Evolutionary conservation across 2,113 vertebrate genomes (phyloP), one percentile per base, ranked within the genome.

Genomic region (Nothoprocta perdicaria): DNA sequence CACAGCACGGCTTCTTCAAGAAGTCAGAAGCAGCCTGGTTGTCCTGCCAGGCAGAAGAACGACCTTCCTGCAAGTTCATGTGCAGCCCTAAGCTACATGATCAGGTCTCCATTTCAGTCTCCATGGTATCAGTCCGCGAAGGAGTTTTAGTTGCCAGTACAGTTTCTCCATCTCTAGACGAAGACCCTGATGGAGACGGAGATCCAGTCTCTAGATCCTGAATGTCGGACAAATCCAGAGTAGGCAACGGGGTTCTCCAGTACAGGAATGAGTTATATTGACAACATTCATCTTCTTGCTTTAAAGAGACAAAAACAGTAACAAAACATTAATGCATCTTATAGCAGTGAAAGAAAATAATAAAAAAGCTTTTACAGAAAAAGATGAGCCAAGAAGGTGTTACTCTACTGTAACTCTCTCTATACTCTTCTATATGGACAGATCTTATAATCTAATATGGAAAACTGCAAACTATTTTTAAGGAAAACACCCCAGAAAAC

Each of bases 81-180:
- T 31, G 63, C 22, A 46, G 68, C 35, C 15, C 23, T 9, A 29
- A 71, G 66, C 88, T 38, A 83, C 81, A 0, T 41, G 29, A 66
- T 99, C 98, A 99, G 67, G 97, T 98, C 92, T 99, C 99, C 99
- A 99, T 99, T 80, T 98, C 98, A 33, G 94, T 94, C 41, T 97
- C 92, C 94, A 92, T 52, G 18, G 41, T 76, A 73, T 97, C 97
- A 93, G 87, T 92, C 78, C 79, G 96, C 84, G 71, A 90, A 89
- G 77, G 40, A 68, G 90, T 84, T 61, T 85, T 84, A 77, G 87
- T 23, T 41, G 91, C 94, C 8, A 33, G 26, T 16, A 38, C 27
- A 79, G 60, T 96, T 27, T 86, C 82, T 82, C 91, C 95, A 65
- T 75, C 10, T 48, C 48, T 48, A 48, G 48, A 48, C 48, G 22